Base-by-base conservation (phyloP, 2,113 vertebrate genomes). In the Dasyurus viverrinus region DNA sequence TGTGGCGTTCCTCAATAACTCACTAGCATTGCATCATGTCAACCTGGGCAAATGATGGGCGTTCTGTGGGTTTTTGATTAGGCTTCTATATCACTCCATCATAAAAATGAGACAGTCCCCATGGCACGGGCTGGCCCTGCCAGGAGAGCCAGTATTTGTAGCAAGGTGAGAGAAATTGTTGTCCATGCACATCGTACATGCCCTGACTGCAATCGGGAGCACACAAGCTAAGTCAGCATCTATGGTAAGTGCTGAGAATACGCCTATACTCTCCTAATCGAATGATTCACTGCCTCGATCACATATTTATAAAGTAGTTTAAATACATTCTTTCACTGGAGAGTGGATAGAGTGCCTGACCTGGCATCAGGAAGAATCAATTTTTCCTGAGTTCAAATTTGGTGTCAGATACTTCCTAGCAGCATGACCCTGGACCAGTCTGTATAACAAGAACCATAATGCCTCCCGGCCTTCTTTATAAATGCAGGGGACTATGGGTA, bases 51-150 rank as follows among this genome's bases (percentile, higher is more conserved):
- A 96, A 93, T 46, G 94, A 96, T 50, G 95, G 60, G 9, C 36
- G 93, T 97, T 94, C 54, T 94, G 10, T 91, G 60, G 90, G 36
- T 89, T 97, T 96, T 93, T 94, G 89, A 93, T 98, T 96, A 93
- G 47, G 50, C 46, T 94, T 98, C 93, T 95, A 27, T 48, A 0
- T 92, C 96, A 92, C 89, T 91, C 92, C 92, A 30, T 95, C 91
- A 91, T 25, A 95, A 96, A 96, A 93, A 47, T 53, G 54, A 92
- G 50, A 94, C 24, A 94, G 46, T 8, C 47, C 36, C 47, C 0
- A 25, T 36, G 94, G 52, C 60, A 93, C 0, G 42, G 60, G 94
- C 1, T 47, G 90, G n/a, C 30, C 1, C 8, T 12, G 11, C 22
- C 54, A 53, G 23, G 54, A 89, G 25, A 42, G 36, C 4, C 14